Evolutionary conservation across 2,797 vertebrate genomes (phyloP).

Genomic region (Myiotriccus ornatus): DNA sequence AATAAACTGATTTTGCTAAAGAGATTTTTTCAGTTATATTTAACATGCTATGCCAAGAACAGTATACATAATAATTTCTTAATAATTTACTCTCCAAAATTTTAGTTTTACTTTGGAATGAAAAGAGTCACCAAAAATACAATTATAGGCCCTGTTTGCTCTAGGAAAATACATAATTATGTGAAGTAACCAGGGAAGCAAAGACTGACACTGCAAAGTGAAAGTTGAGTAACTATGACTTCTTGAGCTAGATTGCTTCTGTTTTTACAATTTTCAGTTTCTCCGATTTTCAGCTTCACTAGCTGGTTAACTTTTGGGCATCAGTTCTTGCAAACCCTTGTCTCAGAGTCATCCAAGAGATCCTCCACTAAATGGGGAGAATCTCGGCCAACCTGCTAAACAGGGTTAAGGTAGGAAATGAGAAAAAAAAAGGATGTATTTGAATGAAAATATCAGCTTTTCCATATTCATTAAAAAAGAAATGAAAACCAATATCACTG

Average conservation of each 20-base stretch:
- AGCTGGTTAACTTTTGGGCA: neutral
- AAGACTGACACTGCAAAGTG: neutral
- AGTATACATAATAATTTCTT: neutral
- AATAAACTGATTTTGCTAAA: neutral
- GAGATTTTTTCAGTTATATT: neutral
- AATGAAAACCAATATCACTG: neutral
- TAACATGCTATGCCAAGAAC: neutral
- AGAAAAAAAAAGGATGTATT: neutral
- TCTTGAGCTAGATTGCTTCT: neutral
- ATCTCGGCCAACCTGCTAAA: neutral
- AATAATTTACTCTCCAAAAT: neutral
- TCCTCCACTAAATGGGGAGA: neutral
- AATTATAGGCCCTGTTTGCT: neutral
- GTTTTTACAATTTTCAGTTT: neutral
- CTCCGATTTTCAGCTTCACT: neutral
- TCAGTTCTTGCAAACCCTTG: neutral
- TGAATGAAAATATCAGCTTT: neutral
- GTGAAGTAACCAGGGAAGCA: neutral
- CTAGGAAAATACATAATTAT: neutral
- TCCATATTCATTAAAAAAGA: neutral
- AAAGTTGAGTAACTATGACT: neutral
- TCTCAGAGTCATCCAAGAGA: neutral
- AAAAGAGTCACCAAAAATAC: neutral
- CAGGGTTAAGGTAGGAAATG: neutral
- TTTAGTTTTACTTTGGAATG: neutral